Evolutionary conservation across 2,113 vertebrate species (phyloP), one percentile per base, ranked within the genome.

Genomic region (Callorhinus ursinus): DNA sequence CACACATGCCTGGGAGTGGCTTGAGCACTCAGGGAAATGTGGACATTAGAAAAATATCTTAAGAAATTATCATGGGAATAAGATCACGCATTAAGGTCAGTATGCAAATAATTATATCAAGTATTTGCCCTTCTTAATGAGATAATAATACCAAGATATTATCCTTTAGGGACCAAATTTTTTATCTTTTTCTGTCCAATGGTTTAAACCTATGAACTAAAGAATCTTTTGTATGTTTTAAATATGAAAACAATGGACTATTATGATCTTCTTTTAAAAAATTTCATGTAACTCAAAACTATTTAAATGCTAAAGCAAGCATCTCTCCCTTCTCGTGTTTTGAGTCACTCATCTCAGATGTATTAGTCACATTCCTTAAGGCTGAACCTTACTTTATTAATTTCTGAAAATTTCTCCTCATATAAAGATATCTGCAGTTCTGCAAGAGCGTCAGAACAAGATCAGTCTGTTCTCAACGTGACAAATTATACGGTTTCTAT

Each of bases 381-480:
- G 94, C 88, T 93, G 97, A 98, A 93, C 39, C 55, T 97, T 83
- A 85, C 74, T 96, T 98, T 97, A 96, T 95, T 97, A 98, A 97
- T 89, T 98, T 97, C 94, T 97, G 96, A 96, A 96, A 72, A 95
- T 74, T 71, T 97, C 88, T 97, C 55, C 92, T 96, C 59, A 28
- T 76, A 77, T 55, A 94, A 98, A 83, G 77, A 67, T 96, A 98
- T 91, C 88, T 96, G 85, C 90, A 98, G 85, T 95, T 96, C 94
- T 97, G 63, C 21, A 95, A 95, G 79, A 91, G 69, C 67, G 1
- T 95, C 86, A 93, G 94, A 98, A 98, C 97, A 98, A 97, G 97
- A 97, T 97, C 97, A 94, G 93, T 96, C 96, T 98, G 95, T 97
- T 97, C 97, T 94, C 83, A 84, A 95, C 10, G n/a, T 98, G 96